A percentile compares a stretch with the other conserved stretches of the same genome.
phyloP scores from a whole-genome alignment of 2,113 vertebrate species.

The Ranitomeya imitator region DNA sequence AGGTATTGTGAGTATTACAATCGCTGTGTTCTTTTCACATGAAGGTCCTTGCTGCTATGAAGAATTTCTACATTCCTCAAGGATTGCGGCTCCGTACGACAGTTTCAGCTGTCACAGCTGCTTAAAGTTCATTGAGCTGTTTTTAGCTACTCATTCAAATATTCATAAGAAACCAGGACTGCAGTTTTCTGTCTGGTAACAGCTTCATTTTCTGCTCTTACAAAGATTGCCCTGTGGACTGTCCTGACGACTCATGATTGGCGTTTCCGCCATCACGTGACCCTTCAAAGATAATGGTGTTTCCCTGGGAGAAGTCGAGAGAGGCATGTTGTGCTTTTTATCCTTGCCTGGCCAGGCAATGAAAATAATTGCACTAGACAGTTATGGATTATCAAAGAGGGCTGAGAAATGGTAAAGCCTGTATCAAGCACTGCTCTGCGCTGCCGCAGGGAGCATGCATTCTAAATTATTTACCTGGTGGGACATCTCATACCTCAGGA shows the following conservation, averaged over 20 bases:
- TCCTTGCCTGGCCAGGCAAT: constrained; percentile 72
- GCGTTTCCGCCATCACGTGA: constrained; percentile 63
- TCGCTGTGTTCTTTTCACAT: constrained; percentile 4
- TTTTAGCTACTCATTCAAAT: constrained; percentile 91
- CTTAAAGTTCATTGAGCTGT: constrained; percentile 82
- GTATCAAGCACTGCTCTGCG: constrained; percentile 70
- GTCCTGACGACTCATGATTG: constrained; percentile 62
- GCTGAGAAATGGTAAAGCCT: constrained; percentile 76
- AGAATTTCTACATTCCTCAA: constrained; percentile 62
- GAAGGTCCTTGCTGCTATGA: not conserved
- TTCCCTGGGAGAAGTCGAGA: constrained; percentile 70
- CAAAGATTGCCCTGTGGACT: constrained; percentile 71
- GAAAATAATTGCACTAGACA: constrained; percentile 82
- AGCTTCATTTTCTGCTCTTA: constrained; percentile 77
- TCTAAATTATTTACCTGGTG: constrained; percentile 79
- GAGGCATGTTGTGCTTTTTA: constrained; percentile 76
- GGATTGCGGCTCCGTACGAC: constrained; percentile 72
- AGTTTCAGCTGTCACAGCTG: constrained; percentile 86
- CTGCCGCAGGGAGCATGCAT: constrained; percentile 64
- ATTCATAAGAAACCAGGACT: constrained; percentile 82
- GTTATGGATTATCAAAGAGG: constrained; percentile 81
- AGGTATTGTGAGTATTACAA: not conserved
- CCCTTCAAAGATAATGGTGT: constrained; percentile 74
- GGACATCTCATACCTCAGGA: constrained; percentile 68
- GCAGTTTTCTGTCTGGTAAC: constrained; percentile 79